These are phyloP conservation scores for Petrocephalus sullivani DNA, from an alignment of 2,797 vertebrate genomes.

Conservation along the genomic window DNA sequence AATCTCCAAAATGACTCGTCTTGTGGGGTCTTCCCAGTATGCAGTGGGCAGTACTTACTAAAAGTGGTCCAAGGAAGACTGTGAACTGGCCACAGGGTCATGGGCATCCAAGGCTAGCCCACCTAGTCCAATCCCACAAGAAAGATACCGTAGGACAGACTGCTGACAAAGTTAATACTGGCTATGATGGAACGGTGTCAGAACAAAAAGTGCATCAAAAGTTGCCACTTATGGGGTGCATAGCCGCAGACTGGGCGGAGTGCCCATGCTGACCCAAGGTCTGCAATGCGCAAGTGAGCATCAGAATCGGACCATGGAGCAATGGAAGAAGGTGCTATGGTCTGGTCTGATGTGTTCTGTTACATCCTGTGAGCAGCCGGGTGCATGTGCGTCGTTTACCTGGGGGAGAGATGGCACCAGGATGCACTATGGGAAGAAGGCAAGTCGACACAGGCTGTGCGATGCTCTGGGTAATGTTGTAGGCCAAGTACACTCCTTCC, in stretches of 20 bases:
- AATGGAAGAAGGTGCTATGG: background rate
- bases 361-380: background rate
- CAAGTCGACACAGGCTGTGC: background rate
- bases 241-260: background rate
- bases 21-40: background rate
- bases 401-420: background rate
- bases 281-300: background rate
- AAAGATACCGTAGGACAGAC: background rate
- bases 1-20: background rate
- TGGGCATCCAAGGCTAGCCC: background rate
- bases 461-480: background rate
- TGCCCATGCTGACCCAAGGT: background rate
- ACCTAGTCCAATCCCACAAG: background rate
- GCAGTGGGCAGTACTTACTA: background rate
- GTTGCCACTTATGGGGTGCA: background rate
- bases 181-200: background rate
- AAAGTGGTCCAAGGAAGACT: background rate
- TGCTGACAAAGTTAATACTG: background rate
- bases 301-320: background rate
- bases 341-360: background rate
- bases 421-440: background rate
- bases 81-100: background rate
- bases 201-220: background rate
- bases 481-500: background rate
- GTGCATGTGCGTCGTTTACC: background rate